Base-by-base conservation (phyloP, 2,888 invertebrate species). In the Saturnia japonica region DNA sequence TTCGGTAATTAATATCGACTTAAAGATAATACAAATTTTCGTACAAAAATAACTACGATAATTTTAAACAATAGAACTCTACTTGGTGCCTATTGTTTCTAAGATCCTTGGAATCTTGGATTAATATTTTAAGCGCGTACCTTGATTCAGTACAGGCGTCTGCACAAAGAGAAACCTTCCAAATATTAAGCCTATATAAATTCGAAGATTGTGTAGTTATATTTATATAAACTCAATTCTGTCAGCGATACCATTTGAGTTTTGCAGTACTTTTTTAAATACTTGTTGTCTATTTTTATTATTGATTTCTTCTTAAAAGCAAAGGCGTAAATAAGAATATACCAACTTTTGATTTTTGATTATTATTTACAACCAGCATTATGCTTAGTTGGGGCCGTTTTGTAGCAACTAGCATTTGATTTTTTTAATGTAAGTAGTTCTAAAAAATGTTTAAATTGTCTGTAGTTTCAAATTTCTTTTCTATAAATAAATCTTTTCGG, bases 111-210 rank as follows among this genome's bases (percentile, higher is more conserved):
- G 34, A 68, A 76, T 68, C 67, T 25, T 70, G 75, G 76, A 79
- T 86, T 84, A 85, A 88, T 88, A 86, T 85, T 87, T 86, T 77
- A 87, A 76, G 68, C 69, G 76, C 78, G 76, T 76, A 78, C 78
- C 81, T 84, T 81, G 80, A 82, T 82, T 83, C 76, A 69, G 73
- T 72, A 72, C 75, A 68, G 71, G 75, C 76, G 77, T 74, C 76
- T 72, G 47, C 64, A 73, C 74, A 70, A 74, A 71, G 74, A 72
- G 73, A 76, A 74, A 70, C 69, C 73, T 69, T 68, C 69, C 69
- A 72, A 74, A 76, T 73, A 74, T 76, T 75, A 71, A 73, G 68
- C 70, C 70, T 71, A 68, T 64, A 71, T 67, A 64, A 68, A 71
- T 68, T 68, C 51, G 16, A 68, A 54, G 42, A 28, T 28, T 28